Evolutionary conservation across 1,140 invertebrate genomes (phyloP).

Genomic region (Microplitis mediator): DNA sequence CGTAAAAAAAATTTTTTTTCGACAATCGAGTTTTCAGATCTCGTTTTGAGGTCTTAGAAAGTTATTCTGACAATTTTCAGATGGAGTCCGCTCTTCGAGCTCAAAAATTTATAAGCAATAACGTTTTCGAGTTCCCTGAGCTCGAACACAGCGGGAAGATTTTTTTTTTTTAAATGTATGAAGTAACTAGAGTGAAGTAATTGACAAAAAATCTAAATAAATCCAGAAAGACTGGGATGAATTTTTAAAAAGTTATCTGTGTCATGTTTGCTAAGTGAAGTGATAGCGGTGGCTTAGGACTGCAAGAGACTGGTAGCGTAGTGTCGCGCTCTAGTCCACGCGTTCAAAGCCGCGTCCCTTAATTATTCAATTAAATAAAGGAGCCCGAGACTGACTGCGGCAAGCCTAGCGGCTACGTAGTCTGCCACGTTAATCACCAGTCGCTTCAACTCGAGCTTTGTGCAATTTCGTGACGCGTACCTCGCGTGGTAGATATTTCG

Average conservation of each 20-base stretch:
- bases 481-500: conserved; percentile 22
- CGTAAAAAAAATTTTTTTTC: too few species aligned
- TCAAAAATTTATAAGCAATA: too few species aligned
- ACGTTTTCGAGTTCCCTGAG: too few species aligned
- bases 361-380: conserved; percentile 36
- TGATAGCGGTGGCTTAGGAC: background rate
- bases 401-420: background rate
- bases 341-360: conserved; percentile 8
- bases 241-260: conserved; percentile 24
- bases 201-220: too few species aligned
- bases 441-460: conserved; percentile 17
- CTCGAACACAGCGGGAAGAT: too few species aligned
- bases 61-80: too few species aligned
- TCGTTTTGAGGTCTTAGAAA: too few species aligned
- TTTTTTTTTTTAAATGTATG: too few species aligned
- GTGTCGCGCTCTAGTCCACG: background rate
- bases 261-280: conserved; percentile 24
- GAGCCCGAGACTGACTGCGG: conserved; percentile 17
- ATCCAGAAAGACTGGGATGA: background rate
- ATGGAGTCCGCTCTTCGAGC: too few species aligned
- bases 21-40: too few species aligned
- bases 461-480: conserved; percentile 26
- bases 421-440: conserved; percentile 25
- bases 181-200: too few species aligned
- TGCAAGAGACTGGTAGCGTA: background rate